Conservation (phyloP, 2,888 invertebrate species). For the Caenorhabditis virilis region DNA sequence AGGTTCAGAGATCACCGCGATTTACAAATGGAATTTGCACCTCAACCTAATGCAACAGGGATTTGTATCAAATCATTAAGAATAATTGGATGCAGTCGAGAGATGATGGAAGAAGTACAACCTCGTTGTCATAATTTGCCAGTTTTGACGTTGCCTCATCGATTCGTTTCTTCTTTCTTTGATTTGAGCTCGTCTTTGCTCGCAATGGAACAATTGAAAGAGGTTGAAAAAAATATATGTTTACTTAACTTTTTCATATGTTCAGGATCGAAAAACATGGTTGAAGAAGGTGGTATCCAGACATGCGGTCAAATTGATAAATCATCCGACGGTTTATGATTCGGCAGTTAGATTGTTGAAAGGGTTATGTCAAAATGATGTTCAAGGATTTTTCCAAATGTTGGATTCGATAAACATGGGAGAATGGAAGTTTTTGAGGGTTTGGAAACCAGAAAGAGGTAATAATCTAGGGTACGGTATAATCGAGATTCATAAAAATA, state of each 20-base stretch:
- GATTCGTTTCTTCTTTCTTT: conserved; percentile 7
- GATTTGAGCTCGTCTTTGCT: conserved; percentile 6
- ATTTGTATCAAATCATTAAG: conserved; percentile 12
- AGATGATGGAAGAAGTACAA: conserved; percentile 27
- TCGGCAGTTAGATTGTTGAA: conserved; percentile 2
- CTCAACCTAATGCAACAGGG: not conserved
- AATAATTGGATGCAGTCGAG: conserved; percentile 21
- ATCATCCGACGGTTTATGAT: conserved; percentile 11
- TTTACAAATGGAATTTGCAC: conserved; percentile 12
- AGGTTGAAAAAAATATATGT: not conserved
- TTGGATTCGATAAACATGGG: conserved; percentile 15
- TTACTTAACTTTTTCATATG: not conserved
- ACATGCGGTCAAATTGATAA: conserved; percentile 3
- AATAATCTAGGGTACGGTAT: not conserved
- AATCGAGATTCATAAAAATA: not conserved
- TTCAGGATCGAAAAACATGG: conserved; percentile 4
- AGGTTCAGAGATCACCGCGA: conserved; percentile 8
- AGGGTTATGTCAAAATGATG: conserved; percentile 3
- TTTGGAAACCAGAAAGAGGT: conserved; percentile 12
- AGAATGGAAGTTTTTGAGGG: conserved; percentile 22
- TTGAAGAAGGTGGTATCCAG: not conserved
- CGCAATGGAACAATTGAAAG: not conserved
- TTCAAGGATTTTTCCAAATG: conserved; percentile 7
- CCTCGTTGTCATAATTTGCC: conserved; percentile 22
- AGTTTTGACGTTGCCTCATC: conserved; percentile 7